Base-by-base conservation (phyloP, 2,797 vertebrate species). In the Limnodromus scolopaceus region DNA sequence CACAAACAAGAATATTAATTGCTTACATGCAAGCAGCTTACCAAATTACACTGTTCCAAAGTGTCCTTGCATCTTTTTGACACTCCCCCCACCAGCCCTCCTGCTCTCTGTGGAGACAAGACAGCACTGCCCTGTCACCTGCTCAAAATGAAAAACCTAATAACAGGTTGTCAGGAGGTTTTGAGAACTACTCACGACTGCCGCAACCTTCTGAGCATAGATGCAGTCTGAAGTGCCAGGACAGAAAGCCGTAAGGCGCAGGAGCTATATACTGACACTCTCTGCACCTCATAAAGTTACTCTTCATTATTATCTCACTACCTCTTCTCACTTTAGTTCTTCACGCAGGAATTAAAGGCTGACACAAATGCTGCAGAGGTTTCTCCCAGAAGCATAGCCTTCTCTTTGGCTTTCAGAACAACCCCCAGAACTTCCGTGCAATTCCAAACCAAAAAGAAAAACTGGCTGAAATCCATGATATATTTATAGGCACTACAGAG, bases 251-350 rank as follows among this genome's bases (percentile, higher is more conserved):
- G 0, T 10, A 25, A 19, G 28, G 36, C 13, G 55, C 7, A 3
- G 64, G 32, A 82, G 60, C 15, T 34, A 13, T 2, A 18, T 13
- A 36, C 0, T 1, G 1, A 46, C 13, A 4, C 51, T 4, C 55
- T 39, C 43, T 39, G 30, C 68, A 23, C 16, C 54, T 84, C 39
- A 22, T 36, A 6, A 34, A 82, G 22, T 14, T 38, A 24, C 23
- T 45, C 46, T 54, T 41, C 36, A 32, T 16, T 51, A 38, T 8
- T 28, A 30, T 36, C 55, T 69, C 19, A 7, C 34, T 41, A 9
- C 19, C 64, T 48, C 18, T 36, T 77, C 43, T 27, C n/a, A 24
- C 58, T 68, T 72, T 5, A 61, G 10, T 55, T 61, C 10, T 32
- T 85, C 27, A 39, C 2, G 2, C 25, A 41, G 30, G 39, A 86